Conservation (phyloP, 2,113 vertebrate genomes). For the Rhagologus leucostigma region DNA sequence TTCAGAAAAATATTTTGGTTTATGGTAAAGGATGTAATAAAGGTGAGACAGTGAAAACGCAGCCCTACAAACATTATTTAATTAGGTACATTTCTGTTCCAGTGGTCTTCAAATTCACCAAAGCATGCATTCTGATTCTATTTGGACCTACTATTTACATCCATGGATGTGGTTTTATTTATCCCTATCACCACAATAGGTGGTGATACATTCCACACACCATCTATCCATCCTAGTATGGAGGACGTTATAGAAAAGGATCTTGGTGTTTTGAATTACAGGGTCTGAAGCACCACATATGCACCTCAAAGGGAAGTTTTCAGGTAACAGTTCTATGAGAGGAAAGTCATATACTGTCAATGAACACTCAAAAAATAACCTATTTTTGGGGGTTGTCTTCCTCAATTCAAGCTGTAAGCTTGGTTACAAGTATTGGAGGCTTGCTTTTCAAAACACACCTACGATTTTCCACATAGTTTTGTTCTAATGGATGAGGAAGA, state of each 20-base stretch:
- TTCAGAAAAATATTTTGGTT: neutral
- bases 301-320: neutral
- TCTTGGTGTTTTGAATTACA: neutral
- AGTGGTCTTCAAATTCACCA: neutral
- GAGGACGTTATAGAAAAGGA: neutral
- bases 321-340: neutral
- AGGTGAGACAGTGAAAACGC: neutral
- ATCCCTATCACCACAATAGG: neutral
- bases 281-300: neutral
- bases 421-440: neutral
- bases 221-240: neutral
- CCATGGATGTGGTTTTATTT: neutral
- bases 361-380: neutral
- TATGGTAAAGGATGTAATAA: neutral
- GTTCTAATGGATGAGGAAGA: neutral
- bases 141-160: neutral
- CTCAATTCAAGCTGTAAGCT: neutral
- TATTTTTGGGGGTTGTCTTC: neutral
- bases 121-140: neutral
- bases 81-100: neutral
- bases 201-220: neutral
- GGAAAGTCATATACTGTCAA: neutral
- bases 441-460: neutral
- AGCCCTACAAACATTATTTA: neutral
- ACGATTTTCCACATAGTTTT: neutral